Evolutionary conservation across 2,797 vertebrate species (phyloP).

Genomic region (Acridotheres tristis): DNA sequence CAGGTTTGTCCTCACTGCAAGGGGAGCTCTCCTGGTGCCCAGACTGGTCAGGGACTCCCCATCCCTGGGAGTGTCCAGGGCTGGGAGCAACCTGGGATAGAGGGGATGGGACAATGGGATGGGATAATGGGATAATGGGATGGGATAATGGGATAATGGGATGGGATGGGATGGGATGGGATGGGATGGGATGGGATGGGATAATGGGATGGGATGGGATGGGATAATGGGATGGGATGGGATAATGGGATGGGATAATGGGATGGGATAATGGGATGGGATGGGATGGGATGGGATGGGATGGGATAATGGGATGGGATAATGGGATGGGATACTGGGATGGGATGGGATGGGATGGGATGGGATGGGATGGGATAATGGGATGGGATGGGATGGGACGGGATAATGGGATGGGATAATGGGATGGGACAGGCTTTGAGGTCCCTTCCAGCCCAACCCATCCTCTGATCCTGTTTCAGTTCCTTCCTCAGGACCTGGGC

Average conservation of each 20-base stretch:
- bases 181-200: neutral
- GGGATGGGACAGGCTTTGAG: neutral
- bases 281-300: neutral
- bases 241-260: neutral
- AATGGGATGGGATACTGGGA: neutral
- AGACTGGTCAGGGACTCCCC: fast-evolving
- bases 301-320: neutral
- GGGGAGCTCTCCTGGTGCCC: neutral
- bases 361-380: neutral
- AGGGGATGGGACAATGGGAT: neutral
- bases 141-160: neutral
- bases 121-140: neutral
- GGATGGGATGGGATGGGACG: no score
- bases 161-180: neutral
- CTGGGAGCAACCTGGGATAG: neutral
- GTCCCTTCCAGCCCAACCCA: neutral
- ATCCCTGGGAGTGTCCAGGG: neutral
- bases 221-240: neutral
- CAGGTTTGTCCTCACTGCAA: fast-evolving
- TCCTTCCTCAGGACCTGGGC: neutral
- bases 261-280: neutral
- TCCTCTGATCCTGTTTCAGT: fast-evolving
- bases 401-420: neutral
- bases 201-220: neutral
- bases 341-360: no score